Evolutionary conservation across 1,140 invertebrate genomes (phyloP), one percentile per base, ranked within the genome.

Genomic region (Manduca sexta): DNA sequence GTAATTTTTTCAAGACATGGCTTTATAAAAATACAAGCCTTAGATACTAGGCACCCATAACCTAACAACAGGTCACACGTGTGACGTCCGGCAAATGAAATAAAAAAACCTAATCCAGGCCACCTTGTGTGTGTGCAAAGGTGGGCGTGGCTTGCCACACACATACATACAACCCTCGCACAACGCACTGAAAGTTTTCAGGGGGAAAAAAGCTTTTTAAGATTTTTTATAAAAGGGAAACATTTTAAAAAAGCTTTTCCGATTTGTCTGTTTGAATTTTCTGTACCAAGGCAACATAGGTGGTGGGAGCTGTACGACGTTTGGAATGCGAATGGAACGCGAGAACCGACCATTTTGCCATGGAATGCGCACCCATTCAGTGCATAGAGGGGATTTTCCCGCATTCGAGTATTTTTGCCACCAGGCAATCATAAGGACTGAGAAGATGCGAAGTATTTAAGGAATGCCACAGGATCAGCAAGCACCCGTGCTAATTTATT

Each of bases 381-480:
- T 74, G 73, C 70, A 74, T 73, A 78, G 60, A 73, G 77, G 66
- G 74, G 66, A 77, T 82, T 81, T 86, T 87, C 83, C 77, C 83
- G 85, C 85, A 87, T 79, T 84, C 65, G 79, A 74, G 69, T 70
- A 84, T 85, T 86, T 84, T 85, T 78, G 62, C 46, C 61, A 86
- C 78, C 56, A 80, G 83, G 84, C 52, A 4, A 17, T 14, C 69
- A 86, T 58, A 40, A 49, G 39, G 21, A 5, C 1, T 8, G 21
- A 5, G 21, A 17, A 17, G 40, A 29, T n/a, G 12, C 41, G 11
- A 26, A 26, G 21, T 26, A 26, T 15, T 43, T 1, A 13, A 4
- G 29, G 41, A 14, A 43, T 43, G 2, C 8, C 3, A 29, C 3
- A 14, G 10, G 30, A 30, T 43, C 51, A 8, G 21, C 4, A 5